phyloP scores from a whole-genome alignment of 1,140 invertebrate genomes.

The Bombus sylvicola region DNA sequence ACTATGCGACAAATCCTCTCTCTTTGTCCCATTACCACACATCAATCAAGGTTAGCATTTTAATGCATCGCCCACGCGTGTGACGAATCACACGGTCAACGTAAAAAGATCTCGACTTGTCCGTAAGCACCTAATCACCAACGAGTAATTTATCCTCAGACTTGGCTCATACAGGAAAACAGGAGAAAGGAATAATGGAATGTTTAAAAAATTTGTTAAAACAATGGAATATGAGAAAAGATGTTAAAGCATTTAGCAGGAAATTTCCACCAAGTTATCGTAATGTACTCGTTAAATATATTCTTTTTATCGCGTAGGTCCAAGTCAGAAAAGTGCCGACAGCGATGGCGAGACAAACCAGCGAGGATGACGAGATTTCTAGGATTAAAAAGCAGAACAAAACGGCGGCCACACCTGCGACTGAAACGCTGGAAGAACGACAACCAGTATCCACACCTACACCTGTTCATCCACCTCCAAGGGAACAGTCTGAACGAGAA shows the following conservation, averaged over 20 bases:
- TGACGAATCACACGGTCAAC: neutral
- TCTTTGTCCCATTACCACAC: conserved; percentile 3
- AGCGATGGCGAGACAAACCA: conserved; percentile 87
- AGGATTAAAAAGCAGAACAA: conserved; percentile 95
- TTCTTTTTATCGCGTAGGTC: conserved; percentile 68
- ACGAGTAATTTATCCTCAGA: conserved; percentile 6
- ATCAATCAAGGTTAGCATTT: conserved; percentile 44
- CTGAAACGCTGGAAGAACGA: conserved; percentile 84
- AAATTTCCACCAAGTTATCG: neutral
- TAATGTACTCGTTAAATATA: conserved; percentile 17
- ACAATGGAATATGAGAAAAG: neutral
- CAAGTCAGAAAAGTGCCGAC: conserved; percentile 78
- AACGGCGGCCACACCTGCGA: conserved; percentile 84
- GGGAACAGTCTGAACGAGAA: conserved; percentile 74
- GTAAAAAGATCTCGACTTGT: conserved; percentile 6
- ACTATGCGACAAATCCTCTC: neutral
- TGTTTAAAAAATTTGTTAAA: neutral
- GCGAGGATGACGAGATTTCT: conserved; percentile 95
- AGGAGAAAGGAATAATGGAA: neutral
- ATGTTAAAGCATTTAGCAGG: neutral
- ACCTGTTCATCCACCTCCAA: conserved; percentile 67
- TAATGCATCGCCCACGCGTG: conserved; percentile 23
- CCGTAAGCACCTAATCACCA: conserved; percentile 20
- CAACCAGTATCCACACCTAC: conserved; percentile 76
- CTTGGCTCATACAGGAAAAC: neutral